A percentile compares a stretch with the other conserved stretches of the same genome.
Evolutionary conservation across 2,113 vertebrate genomes (phyloP).

Genomic region (Taurulus bubalis): DNA sequence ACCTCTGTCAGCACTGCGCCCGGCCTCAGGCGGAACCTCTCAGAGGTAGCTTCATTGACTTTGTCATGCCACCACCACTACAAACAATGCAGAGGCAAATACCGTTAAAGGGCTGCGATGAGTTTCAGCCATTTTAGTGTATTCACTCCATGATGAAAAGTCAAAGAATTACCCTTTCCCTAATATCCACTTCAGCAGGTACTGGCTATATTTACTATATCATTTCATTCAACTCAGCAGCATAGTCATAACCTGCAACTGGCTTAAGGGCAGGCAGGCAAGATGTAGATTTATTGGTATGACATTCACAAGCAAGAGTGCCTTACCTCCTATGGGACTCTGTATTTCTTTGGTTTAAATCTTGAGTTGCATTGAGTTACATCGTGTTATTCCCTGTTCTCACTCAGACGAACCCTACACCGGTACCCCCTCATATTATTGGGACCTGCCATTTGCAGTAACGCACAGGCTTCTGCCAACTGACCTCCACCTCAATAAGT

Average conservation of each 20-base stretch:
- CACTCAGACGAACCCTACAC: constrained; percentile 67
- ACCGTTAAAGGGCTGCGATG: neutral
- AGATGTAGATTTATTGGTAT: constrained; percentile 65
- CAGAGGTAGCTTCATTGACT: constrained; percentile 53
- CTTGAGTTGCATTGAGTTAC: constrained; percentile 50
- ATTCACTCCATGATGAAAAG: constrained; percentile 4
- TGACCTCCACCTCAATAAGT: constrained; percentile 59
- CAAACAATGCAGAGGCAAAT: constrained; percentile 26
- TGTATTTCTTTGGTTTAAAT: constrained; percentile 29
- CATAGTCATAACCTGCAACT: constrained; percentile 50
- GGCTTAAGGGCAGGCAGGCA: constrained; percentile 29
- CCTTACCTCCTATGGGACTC: constrained; percentile 49
- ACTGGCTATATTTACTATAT: constrained; percentile 2
- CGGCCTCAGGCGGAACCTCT: constrained; percentile 52
- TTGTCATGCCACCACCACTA: constrained; percentile 16
- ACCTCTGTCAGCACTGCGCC: constrained; percentile 54
- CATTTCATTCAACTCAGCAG: constrained; percentile 42
- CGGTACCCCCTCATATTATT: constrained; percentile 48
- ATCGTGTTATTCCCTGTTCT: constrained; percentile 56
- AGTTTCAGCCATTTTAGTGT: constrained; percentile 8
- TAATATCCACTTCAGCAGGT: constrained; percentile 16
- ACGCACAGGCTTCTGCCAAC: constrained; percentile 54
- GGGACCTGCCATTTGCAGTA: constrained; percentile 57
- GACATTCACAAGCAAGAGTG: constrained; percentile 61
- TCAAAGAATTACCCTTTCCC: neutral